These are phyloP conservation scores for Chrysomela aeneicollis DNA, from an alignment of 2,888 invertebrate genomes.

Conservation along the genomic window DNA sequence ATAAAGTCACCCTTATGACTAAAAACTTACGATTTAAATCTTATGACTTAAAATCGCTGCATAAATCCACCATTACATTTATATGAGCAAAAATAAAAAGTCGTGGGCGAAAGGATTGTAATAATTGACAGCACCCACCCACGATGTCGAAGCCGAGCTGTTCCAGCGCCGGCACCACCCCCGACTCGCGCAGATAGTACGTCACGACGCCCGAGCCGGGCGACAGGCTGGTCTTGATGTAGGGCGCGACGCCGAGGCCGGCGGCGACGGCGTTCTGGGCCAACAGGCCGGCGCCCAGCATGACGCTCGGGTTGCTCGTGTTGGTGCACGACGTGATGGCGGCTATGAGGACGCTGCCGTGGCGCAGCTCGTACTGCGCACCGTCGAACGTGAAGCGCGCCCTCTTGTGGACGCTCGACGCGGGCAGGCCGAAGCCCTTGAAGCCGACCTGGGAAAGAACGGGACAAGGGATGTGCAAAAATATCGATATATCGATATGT, in stretches of 20 bases:
- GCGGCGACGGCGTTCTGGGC: constrained; percentile 94
- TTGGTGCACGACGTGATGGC: constrained; percentile 99
- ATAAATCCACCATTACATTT: too few relatives aligned
- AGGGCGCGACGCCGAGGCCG: constrained; percentile 85
- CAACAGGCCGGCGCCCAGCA: constrained; percentile 93
- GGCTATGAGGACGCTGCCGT: constrained; percentile 95
- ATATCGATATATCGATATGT: not conserved
- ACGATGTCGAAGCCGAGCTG: constrained; percentile 92
- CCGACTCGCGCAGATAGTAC: constrained; percentile 76
- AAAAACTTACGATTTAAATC: too few relatives aligned
- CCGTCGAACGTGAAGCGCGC: constrained; percentile 85
- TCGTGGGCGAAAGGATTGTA: too few relatives aligned
- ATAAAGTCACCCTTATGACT: too few relatives aligned
- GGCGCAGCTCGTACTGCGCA: constrained; percentile 77
- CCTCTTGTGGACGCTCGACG: constrained; percentile 68
- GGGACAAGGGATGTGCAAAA: not conserved
- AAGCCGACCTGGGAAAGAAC: constrained; percentile 77
- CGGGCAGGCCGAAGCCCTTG: constrained; percentile 86
- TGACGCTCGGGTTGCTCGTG: constrained; percentile 97
- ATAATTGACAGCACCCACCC: constrained; percentile 12
- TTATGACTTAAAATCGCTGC: too few relatives aligned
- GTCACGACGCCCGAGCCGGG: constrained; percentile 71
- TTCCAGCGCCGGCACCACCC: constrained; percentile 87
- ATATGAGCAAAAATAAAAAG: too few relatives aligned
- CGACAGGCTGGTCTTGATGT: constrained; percentile 95